A percentile compares a stretch with the other conserved stretches of the same genome.
Evolutionary conservation across 2,113 vertebrate species (phyloP).

Genomic region (Gymnarchus niloticus): DNA sequence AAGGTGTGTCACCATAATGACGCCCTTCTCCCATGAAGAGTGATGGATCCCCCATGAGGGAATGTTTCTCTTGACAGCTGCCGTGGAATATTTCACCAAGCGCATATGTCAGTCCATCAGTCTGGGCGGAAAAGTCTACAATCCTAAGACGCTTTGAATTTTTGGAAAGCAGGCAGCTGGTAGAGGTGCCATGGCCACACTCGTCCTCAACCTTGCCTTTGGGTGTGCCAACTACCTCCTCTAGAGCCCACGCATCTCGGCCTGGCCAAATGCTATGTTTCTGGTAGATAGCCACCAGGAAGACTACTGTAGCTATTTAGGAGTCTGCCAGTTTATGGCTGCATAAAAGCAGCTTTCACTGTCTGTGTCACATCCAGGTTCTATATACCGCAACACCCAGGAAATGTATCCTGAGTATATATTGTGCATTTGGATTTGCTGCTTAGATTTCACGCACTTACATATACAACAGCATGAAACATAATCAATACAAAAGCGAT

Average conservation of each 20-base stretch:
- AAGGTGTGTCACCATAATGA: slow-evolving; percentile 11
- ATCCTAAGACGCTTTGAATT: neutral
- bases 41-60: slow-evolving; percentile 57
- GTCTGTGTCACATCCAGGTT: too few relatives aligned
- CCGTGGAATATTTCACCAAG: slow-evolving; percentile 54
- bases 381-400: neutral
- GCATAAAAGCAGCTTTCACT: too few relatives aligned
- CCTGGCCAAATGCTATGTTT: neutral
- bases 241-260: neutral
- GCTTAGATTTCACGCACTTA: neutral
- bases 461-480: neutral
- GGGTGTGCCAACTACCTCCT: too few relatives aligned
- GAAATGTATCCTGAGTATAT: slow-evolving; percentile 5
- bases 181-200: neutral
- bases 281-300: neutral
- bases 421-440: neutral
- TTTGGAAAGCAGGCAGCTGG: slow-evolving; percentile 13
- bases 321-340: too few relatives aligned
- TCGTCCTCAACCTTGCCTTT: too few relatives aligned
- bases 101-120: slow-evolving; percentile 75
- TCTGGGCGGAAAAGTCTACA: neutral
- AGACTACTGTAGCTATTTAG: too few relatives aligned
- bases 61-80: slow-evolving; percentile 60
- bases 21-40: slow-evolving; percentile 43
- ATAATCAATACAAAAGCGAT: neutral